Percentiles rank a stretch among this genome's conserved stretches.
Conservation (phyloP, 2,113 vertebrate species). For the Dasyurus viverrinus region DNA sequence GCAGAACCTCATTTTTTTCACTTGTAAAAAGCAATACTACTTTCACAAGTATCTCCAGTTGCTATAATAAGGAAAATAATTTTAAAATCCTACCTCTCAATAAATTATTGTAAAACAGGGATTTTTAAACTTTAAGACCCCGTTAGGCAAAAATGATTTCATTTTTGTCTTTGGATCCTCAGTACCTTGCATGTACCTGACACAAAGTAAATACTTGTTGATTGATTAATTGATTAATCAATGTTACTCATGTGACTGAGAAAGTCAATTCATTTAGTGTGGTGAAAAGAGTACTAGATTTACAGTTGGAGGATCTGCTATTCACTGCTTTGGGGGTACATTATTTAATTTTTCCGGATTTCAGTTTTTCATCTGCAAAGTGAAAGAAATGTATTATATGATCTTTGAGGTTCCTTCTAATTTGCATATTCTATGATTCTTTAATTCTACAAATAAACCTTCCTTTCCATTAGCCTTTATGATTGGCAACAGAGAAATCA, state of each 20-base stretch:
- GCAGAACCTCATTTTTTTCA: too few species aligned
- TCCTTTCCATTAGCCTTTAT: not conserved
- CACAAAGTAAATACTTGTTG: not conserved
- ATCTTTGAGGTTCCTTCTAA: not conserved
- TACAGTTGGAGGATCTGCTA: not conserved
- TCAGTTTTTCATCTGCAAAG: not conserved
- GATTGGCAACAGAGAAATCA: not conserved
- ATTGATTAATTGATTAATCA: not conserved
- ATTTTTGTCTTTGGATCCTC: not conserved
- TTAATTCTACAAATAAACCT: not conserved
- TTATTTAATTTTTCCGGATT: not conserved
- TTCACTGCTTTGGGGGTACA: not conserved
- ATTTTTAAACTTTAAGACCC: not conserved
- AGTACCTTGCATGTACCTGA: not conserved
- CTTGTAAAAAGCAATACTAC: too few species aligned
- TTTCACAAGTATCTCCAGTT: too few species aligned
- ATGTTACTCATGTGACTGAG: not conserved
- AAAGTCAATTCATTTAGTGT: not conserved
- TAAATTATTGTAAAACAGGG: not conserved
- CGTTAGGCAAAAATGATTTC: not conserved
- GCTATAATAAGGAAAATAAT: too few species aligned
- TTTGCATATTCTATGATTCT: not conserved
- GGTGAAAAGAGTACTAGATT: not conserved
- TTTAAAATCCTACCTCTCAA: too few species aligned
- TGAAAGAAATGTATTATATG: not conserved